These are phyloP conservation scores for Halcyon badia DNA, from an alignment of 2,797 vertebrate species.

Conservation along the genomic window DNA sequence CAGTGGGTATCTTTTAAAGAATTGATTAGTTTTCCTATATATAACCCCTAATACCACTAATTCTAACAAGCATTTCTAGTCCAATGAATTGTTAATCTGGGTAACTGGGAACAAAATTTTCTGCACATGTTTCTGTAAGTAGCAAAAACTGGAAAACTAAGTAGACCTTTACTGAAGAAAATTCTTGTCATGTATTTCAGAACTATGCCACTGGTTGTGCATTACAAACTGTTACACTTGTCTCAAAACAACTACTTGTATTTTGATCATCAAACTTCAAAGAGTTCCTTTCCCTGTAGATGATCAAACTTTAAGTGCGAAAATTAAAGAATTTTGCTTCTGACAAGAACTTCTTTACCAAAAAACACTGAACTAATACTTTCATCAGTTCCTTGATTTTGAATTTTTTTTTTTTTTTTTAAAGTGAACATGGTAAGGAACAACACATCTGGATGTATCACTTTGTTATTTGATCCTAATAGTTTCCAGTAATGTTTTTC, in stretches of 20 bases:
- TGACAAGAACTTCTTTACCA: neutral
- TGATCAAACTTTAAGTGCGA: neutral
- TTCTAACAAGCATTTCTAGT: neutral
- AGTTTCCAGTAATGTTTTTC: neutral
- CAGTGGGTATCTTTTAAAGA: neutral
- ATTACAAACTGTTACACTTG: neutral
- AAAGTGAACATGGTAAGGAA: neutral
- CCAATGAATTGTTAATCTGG: neutral
- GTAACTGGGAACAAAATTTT: neutral
- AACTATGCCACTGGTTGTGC: neutral
- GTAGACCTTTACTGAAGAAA: neutral
- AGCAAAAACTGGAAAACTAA: neutral
- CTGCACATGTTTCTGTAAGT: neutral
- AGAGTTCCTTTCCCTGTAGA: neutral
- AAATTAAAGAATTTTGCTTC: neutral
- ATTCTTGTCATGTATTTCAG: neutral
- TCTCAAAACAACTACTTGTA: neutral
- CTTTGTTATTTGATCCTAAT: neutral
- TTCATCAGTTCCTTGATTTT: neutral
- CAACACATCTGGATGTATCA: neutral
- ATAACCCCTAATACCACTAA: neutral
- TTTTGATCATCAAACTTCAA: neutral
- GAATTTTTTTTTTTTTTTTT: neutral
- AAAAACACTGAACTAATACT: neutral
- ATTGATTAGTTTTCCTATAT: neutral